Conservation (phyloP, 2,888 invertebrate species). For the Caenorhabditis becei region DNA sequence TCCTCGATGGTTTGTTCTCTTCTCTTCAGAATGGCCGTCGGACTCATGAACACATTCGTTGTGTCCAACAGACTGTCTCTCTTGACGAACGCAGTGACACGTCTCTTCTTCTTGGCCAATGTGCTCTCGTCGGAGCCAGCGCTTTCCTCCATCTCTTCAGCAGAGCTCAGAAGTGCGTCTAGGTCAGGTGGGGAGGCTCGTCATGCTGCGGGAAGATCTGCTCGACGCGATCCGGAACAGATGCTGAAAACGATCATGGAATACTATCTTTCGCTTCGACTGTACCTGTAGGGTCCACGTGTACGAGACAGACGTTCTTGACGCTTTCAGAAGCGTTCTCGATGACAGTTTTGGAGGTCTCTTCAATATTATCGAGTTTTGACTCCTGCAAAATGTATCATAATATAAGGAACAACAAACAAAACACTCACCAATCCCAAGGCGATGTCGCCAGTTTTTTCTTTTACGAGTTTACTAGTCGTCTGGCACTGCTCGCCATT, state of each 20-base stretch:
- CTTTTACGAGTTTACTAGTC: background rate
- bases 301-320: background rate
- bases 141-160: constrained; percentile 18
- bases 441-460: background rate
- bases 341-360: background rate
- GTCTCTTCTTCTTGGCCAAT: constrained; percentile 35
- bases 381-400: background rate
- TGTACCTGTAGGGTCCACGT: background rate
- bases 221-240: constrained; percentile 18
- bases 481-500: background rate
- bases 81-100: constrained; percentile 44
- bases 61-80: constrained; percentile 51
- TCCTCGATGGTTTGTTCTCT: constrained; percentile 49
- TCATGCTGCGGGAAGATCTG: background rate
- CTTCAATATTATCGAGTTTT: background rate
- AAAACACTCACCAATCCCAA: background rate
- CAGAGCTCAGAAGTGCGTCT: constrained; percentile 11
- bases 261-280: background rate
- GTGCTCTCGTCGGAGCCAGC: background rate
- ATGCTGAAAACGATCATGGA: background rate
- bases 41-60: constrained; percentile 49
- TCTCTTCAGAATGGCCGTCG: constrained; percentile 25
- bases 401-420: background rate
- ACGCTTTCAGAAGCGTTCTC: background rate
- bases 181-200: constrained; percentile 14